These are phyloP conservation scores for Diaprepes abbreviatus DNA, from an alignment of 2,888 invertebrate genomes.

Conservation along the genomic window DNA sequence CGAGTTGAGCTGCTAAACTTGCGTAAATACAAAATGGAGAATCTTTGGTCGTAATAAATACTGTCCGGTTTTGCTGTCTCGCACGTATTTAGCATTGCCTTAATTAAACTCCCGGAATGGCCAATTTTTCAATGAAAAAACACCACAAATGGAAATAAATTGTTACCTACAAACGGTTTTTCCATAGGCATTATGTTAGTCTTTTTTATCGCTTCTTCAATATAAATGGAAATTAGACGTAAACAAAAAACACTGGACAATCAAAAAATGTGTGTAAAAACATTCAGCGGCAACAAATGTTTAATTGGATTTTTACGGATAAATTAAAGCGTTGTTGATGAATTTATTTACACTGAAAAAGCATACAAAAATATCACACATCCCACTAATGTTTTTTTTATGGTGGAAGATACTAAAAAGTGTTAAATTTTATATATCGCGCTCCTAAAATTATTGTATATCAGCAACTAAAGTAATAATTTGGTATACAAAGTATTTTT, in stretches of 20 bases:
- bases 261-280: not conserved
- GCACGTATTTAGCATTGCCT: not conserved
- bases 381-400: too few relatives aligned
- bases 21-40: not conserved
- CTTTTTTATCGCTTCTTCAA: slow-evolving; percentile 32
- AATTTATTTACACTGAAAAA: too few relatives aligned
- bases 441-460: too few relatives aligned
- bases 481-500: too few relatives aligned
- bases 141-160: slow-evolving; percentile 28
- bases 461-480: too few relatives aligned
- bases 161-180: slow-evolving; percentile 23
- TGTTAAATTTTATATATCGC: too few relatives aligned
- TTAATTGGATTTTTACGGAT: too few relatives aligned
- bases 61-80: not conserved
- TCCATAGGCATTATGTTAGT: slow-evolving; percentile 13
- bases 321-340: too few relatives aligned
- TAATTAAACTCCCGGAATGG: not conserved
- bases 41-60: not conserved
- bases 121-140: slow-evolving; percentile 33
- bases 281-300: too few relatives aligned
- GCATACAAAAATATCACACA: too few relatives aligned
- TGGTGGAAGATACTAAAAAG: too few relatives aligned
- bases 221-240: slow-evolving; percentile 35
- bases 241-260: not conserved
- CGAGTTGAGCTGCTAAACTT: not conserved